Percentiles rank a stretch among this genome's conserved stretches.
These are phyloP conservation scores for Nemotelus nigrinus DNA, from an alignment of 2,888 invertebrate genomes.

Conservation along the genomic window DNA sequence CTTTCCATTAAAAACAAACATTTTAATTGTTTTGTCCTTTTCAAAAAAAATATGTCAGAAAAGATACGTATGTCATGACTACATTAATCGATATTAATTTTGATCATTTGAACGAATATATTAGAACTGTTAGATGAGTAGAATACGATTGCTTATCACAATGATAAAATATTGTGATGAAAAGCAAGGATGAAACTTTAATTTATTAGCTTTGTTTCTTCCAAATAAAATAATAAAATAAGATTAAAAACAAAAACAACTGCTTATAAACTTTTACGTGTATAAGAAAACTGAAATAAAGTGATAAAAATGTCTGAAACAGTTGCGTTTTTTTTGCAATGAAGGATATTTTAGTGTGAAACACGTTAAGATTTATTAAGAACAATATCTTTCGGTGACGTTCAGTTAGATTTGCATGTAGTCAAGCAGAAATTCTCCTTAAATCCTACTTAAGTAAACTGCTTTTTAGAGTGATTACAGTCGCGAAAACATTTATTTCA, in stretches of 20 bases:
- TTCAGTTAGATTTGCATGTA: too few species aligned
- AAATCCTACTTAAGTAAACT: too few species aligned
- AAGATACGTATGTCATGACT: too few species aligned
- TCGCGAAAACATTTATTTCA: too few species aligned
- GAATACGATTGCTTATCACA: neutral
- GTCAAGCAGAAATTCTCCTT: too few species aligned
- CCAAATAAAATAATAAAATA: neutral
- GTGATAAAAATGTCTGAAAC: neutral
- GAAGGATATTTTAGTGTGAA: too few species aligned
- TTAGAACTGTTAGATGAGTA: slow-evolving; percentile 3
- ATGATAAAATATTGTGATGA: slow-evolving; percentile 4
- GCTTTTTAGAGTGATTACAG: too few species aligned
- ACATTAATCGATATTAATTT: neutral
- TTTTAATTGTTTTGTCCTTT: neutral
- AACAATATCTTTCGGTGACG: too few species aligned
- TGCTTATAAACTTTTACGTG: slow-evolving; percentile 27
- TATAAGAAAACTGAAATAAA: slow-evolving; percentile 20
- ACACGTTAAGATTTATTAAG: too few species aligned
- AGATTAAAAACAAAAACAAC: neutral
- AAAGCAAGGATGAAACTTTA: slow-evolving; percentile 16
- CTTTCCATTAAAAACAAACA: neutral
- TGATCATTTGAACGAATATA: neutral
- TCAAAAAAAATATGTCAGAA: neutral
- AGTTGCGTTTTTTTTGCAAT: too few species aligned
- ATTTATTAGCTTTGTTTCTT: slow-evolving; percentile 6